A percentile compares a stretch with the other conserved stretches of the same genome.
These are phyloP conservation scores for Spisula solida DNA, from an alignment of 2,888 invertebrate species.

Conservation along the genomic window DNA sequence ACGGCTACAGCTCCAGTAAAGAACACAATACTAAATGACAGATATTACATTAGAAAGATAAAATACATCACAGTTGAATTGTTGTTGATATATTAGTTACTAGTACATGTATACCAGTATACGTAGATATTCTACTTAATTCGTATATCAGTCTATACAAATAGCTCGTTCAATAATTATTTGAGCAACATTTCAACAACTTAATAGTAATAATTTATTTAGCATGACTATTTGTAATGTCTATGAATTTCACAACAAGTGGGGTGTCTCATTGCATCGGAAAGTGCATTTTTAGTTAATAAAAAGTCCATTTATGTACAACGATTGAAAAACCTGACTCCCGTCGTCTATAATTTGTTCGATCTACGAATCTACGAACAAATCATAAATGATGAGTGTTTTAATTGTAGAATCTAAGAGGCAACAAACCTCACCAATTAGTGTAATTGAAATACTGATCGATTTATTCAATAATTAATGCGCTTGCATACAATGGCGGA, in stretches of 20 bases:
- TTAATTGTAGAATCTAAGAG: conserved; percentile 8
- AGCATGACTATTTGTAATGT: too few species aligned
- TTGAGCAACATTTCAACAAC: too few species aligned
- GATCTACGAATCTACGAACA: conserved; percentile 4
- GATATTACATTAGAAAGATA: background rate
- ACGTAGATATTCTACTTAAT: too few species aligned
- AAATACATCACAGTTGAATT: background rate
- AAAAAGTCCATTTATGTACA: too few species aligned
- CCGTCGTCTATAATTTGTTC: background rate
- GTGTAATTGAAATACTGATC: conserved; percentile 40
- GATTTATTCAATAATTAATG: conserved; percentile 38
- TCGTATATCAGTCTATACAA: too few species aligned
- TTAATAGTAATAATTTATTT: too few species aligned
- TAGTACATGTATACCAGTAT: too few species aligned
- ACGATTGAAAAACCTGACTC: background rate
- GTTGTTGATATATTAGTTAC: background rate
- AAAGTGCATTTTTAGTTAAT: too few species aligned
- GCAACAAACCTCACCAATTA: conserved; percentile 24
- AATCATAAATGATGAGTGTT: conserved; percentile 10
- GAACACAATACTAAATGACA: background rate
- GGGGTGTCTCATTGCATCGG: too few species aligned
- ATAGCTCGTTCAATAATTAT: too few species aligned
- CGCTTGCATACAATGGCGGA: background rate
- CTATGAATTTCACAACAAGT: too few species aligned
- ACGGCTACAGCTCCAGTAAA: background rate